Conservation (phyloP, 2,888 invertebrate genomes). For the Cheilosia urbana region DNA sequence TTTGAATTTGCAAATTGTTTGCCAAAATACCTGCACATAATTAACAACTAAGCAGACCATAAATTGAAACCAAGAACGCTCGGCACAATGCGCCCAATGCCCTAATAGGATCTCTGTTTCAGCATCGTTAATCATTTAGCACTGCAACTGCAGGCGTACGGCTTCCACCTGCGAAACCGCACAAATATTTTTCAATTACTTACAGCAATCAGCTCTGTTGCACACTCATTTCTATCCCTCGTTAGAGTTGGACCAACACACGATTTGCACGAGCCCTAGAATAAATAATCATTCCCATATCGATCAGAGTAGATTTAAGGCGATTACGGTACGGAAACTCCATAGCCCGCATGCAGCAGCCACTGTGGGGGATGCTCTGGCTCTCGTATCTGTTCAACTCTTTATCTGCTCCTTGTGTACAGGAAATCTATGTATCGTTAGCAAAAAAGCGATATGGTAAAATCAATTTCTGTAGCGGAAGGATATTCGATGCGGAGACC, state of each 20-base stretch:
- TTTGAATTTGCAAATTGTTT: too few relatives aligned
- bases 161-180: constrained; percentile 38
- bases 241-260: constrained; percentile 7
- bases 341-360: neutral
- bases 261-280: constrained; percentile 9
- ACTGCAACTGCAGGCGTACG: constrained; percentile 23
- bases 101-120: neutral
- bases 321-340: constrained; percentile 47
- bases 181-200: constrained; percentile 63
- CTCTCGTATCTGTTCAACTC: constrained; percentile 17
- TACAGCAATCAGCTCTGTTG: constrained; percentile 50
- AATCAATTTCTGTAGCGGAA: constrained; percentile 68
- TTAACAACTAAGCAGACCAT: neutral
- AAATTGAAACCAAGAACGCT: neutral
- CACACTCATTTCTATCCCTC: neutral
- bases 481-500: constrained; percentile 61
- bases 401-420: constrained; percentile 56
- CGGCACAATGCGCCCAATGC: too few relatives aligned
- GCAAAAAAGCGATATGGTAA: constrained; percentile 68
- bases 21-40: too few relatives aligned
- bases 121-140: constrained; percentile 31
- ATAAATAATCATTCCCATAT: constrained; percentile 44
- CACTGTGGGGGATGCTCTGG: neutral
- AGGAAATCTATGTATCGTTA: constrained; percentile 68
- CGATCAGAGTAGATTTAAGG: constrained; percentile 59